Percentiles rank a stretch among this genome's conserved stretches.
These are phyloP conservation scores for Plagodis dolabraria DNA, from an alignment of 2,888 invertebrate genomes.

Conservation along the genomic window DNA sequence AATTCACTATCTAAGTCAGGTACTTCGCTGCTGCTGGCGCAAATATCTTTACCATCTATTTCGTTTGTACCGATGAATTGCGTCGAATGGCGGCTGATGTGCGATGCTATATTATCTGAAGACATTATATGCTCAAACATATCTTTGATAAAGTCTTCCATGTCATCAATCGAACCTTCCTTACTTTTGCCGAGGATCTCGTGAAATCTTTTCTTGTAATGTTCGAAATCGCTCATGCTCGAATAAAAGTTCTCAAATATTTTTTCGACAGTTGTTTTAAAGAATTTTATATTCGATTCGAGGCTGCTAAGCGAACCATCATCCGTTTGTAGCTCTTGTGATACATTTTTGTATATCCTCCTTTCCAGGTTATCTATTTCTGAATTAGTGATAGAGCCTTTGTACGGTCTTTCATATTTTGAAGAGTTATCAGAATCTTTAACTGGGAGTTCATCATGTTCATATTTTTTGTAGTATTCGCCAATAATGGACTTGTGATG, in stretches of 20 bases:
- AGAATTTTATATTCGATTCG: slow-evolving; percentile 69
- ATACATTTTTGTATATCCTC: slow-evolving; percentile 59
- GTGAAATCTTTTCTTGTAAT: slow-evolving; percentile 67
- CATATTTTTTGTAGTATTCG: slow-evolving; percentile 67
- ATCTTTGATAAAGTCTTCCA: slow-evolving; percentile 72
- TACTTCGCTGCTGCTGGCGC: slow-evolving; percentile 22
- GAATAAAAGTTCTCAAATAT: slow-evolving; percentile 71
- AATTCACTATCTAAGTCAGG: slow-evolving; percentile 32
- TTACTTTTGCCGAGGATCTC: slow-evolving; percentile 63
- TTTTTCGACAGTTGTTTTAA: slow-evolving; percentile 68
- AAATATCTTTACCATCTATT: slow-evolving; percentile 19
- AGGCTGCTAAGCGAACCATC: slow-evolving; percentile 52
- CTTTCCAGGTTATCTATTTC: slow-evolving; percentile 63
- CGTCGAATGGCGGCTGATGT: slow-evolving; percentile 29
- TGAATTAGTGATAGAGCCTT: slow-evolving; percentile 57
- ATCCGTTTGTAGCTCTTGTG: slow-evolving; percentile 60
- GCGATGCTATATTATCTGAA: slow-evolving; percentile 50
- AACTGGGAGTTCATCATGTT: slow-evolving; percentile 65
- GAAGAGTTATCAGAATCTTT: slow-evolving; percentile 51
- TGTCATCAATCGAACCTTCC: slow-evolving; percentile 59
- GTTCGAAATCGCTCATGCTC: slow-evolving; percentile 66
- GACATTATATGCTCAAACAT: slow-evolving; percentile 70
- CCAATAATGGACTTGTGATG: slow-evolving; percentile 22
- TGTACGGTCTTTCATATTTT: slow-evolving; percentile 19
- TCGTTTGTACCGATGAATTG: slow-evolving; percentile 11